Conservation (phyloP, 1,140 invertebrate species). For the Aphis gossypii region DNA sequence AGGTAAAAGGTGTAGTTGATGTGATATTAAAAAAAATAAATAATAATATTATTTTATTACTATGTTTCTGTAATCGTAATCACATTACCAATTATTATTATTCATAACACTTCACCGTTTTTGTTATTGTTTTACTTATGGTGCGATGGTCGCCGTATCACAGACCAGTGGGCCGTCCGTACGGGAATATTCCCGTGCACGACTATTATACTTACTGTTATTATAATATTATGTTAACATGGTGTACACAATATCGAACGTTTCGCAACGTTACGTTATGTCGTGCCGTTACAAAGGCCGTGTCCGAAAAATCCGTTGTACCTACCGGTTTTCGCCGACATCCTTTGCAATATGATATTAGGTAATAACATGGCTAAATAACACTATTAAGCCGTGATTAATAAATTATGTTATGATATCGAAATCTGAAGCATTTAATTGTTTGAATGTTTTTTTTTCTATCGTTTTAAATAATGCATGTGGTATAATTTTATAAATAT, state of each 20-base stretch:
- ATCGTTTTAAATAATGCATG: too few species aligned
- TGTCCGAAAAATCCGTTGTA: background rate
- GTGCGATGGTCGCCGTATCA: background rate
- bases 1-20: background rate
- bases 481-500: too few species aligned
- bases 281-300: background rate
- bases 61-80: background rate
- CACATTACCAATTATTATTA: background rate
- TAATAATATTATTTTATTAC: background rate
- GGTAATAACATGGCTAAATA: too few species aligned
- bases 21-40: background rate
- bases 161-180: background rate
- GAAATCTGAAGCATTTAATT: too few species aligned
- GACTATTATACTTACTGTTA: background rate
- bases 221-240: background rate
- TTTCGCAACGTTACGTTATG: background rate
- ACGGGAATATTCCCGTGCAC: conserved; percentile 14
- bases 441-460: too few species aligned
- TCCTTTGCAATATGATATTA: background rate
- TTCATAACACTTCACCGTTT: background rate
- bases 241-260: background rate
- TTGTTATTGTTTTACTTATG: background rate
- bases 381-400: too few species aligned
- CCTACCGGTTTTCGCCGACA: background rate
- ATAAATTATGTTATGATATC: background rate